Base-by-base conservation (phyloP, 2,888 invertebrate species). In the Lacanobia wlatinum region DNA sequence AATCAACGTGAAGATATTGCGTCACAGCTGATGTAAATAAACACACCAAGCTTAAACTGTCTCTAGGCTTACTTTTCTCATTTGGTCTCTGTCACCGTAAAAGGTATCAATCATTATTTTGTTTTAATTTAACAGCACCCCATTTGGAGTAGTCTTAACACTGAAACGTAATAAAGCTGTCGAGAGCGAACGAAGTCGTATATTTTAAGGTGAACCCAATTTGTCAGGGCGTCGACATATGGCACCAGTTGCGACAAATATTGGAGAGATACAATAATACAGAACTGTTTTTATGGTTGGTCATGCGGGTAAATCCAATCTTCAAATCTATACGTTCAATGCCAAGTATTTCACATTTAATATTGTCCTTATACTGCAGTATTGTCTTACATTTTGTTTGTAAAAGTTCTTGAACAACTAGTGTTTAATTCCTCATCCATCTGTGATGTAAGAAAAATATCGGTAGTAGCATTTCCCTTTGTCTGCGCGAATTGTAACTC, bases 181-280 rank as follows among this genome's bases (percentile, higher is more conserved):
- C 91, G 81, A 81, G 88, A 85, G 73, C 77, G 79, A 86, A 87
- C 88, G 84, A 87, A 86, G 82, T 85, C 87, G 83, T 89, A 87
- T 87, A 84, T 86, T 84, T 87, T 85, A 75, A 83, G 76, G 76
- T 81, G 78, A 81, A 82, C 71, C 81, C 87, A 88, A 91, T 92
- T 91, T 92, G 90, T 93, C 89, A 88, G 82, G 62, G 73, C 81
- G 87, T 85, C 87, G 82, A 87, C 92, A 91, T 89, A 86, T 91
- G 93, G 84, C 86, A 77, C 80, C 85, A 84, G 87, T 89, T 88
- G 89, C 85, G 86, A 88, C 85, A 72, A 71, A 85, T 88, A 89
- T 90, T 89, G 87, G 87, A 85, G 79, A 78, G 78, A 78, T 80
- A 73, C 72, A 82, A 83, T 84, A 84, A 80, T 82, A 84, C 77